Evolutionary conservation across 30 jellyfish, hydroid and myxozoan species (phyloP).

Genomic region (Aurelia aurita): DNA sequence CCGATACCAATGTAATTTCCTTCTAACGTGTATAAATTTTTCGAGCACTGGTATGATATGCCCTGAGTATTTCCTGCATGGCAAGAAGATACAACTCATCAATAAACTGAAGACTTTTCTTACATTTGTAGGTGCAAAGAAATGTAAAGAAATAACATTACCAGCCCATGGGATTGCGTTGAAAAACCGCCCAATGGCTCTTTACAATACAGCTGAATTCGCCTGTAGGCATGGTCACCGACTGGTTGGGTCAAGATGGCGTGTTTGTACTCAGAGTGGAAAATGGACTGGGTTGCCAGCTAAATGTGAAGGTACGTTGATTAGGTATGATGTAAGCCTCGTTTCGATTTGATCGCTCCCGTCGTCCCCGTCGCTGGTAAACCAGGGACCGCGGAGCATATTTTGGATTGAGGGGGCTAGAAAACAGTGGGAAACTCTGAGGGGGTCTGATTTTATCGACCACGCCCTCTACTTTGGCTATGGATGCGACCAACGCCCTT

Average conservation of each 20-base stretch:
- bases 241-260: constrained; percentile 63
- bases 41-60: too few species aligned
- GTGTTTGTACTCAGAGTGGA: constrained; percentile 51
- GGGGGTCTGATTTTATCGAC: too few species aligned
- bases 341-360: background rate
- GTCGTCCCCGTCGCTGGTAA: background rate
- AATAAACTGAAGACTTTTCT: background rate
- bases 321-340: background rate
- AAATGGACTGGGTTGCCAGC: constrained; percentile 63
- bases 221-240: constrained; percentile 58
- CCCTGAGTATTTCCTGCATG: too few species aligned
- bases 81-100: too few species aligned
- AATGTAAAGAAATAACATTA: constrained; percentile 11
- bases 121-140: background rate
- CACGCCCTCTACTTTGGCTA: too few species aligned
- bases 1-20: too few species aligned
- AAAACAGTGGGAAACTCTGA: too few species aligned
- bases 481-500: too few species aligned
- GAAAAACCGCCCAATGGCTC: constrained; percentile 9
- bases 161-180: constrained; percentile 35
- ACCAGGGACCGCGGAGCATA: too few species aligned
- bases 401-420: too few species aligned
- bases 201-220: constrained; percentile 25
- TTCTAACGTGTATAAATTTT: too few species aligned
- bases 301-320: constrained; percentile 44